A percentile compares a stretch with the other conserved stretches of the same genome.
Conservation (phyloP, 2,797 vertebrate species). For the Lophius americanus region DNA sequence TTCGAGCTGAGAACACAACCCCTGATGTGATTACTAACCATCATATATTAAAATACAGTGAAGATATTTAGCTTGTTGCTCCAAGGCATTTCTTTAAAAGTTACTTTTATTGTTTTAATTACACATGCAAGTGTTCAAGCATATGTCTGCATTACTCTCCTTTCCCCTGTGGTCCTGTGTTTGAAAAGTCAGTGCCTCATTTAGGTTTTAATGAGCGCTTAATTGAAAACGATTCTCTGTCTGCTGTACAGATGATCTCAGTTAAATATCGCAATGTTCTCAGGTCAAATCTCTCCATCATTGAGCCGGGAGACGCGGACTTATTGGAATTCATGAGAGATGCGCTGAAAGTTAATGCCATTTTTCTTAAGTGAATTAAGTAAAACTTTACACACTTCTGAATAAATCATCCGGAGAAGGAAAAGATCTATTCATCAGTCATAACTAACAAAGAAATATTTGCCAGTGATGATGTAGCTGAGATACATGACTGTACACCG, state of each 20-base stretch:
- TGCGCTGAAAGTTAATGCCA: conserved; percentile 16
- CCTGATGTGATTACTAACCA: conserved; percentile 35
- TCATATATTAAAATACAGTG: conserved; percentile 8
- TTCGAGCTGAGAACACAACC: background rate
- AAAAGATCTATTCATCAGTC: conserved; percentile 13
- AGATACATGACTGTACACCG: background rate
- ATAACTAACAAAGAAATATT: background rate
- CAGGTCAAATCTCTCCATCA: conserved; percentile 62
- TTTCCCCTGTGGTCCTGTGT: conserved; percentile 71
- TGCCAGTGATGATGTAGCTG: conserved; percentile 7
- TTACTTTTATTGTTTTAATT: conserved; percentile 51
- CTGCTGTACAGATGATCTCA: conserved; percentile 76
- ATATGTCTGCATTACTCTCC: conserved; percentile 56
- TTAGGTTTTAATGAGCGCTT: conserved; percentile 77
- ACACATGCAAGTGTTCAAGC: conserved; percentile 52
- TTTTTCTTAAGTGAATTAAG: conserved; percentile 38
- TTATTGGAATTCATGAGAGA: conserved; percentile 47
- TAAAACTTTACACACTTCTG: conserved; percentile 9
- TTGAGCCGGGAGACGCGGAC: conserved; percentile 34
- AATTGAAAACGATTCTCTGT: conserved; percentile 77
- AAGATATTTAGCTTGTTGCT: conserved; percentile 19
- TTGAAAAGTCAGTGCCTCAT: conserved; percentile 77
- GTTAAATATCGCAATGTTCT: conserved; percentile 75
- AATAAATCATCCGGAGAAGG: conserved; percentile 3
- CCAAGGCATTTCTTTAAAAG: conserved; percentile 10